phyloP scores from a whole-genome alignment of 1,140 invertebrate species.

The Bilobella aurantiaca region DNA sequence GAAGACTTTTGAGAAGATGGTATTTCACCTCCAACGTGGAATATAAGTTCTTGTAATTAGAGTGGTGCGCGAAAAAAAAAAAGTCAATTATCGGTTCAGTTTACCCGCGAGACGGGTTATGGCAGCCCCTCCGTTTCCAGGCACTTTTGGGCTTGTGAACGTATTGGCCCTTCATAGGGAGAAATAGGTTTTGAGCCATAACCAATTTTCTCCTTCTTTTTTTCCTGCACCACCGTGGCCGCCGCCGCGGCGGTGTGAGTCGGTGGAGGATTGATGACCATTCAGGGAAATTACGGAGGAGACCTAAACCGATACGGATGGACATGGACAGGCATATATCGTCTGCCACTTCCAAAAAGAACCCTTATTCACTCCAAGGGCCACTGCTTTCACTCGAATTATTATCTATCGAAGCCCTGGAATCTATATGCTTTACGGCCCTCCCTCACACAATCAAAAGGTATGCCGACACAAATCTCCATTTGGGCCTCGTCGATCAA shows the following conservation, averaged over 20 bases:
- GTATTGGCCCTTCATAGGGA: too few species aligned
- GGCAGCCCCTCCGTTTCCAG: too few species aligned
- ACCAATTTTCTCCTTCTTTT: constrained; percentile 9
- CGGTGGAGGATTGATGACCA: constrained; percentile 14
- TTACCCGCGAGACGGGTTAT: neutral
- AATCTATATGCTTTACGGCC: constrained; percentile 12
- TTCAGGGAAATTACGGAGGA: constrained; percentile 7
- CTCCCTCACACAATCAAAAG: constrained; percentile 10
- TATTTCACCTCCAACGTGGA: too few species aligned
- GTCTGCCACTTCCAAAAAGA: neutral
- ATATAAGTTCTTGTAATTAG: too few species aligned
- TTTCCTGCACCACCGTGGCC: neutral
- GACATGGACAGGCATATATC: neutral
- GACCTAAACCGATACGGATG: neutral
- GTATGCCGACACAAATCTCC: constrained; percentile 13
- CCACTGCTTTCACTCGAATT: neutral
- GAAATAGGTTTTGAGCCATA: neutral
- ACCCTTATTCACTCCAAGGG: too few species aligned
- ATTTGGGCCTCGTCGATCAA: neutral
- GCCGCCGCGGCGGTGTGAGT: neutral
- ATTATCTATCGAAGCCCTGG: constrained; percentile 9
- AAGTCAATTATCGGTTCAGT: neutral
- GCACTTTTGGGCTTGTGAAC: too few species aligned
- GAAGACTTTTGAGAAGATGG: too few species aligned
- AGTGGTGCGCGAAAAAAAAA: too few species aligned